Evolutionary conservation across 2,113 vertebrate species (phyloP).

Genomic region (Pluvianellus socialis): DNA sequence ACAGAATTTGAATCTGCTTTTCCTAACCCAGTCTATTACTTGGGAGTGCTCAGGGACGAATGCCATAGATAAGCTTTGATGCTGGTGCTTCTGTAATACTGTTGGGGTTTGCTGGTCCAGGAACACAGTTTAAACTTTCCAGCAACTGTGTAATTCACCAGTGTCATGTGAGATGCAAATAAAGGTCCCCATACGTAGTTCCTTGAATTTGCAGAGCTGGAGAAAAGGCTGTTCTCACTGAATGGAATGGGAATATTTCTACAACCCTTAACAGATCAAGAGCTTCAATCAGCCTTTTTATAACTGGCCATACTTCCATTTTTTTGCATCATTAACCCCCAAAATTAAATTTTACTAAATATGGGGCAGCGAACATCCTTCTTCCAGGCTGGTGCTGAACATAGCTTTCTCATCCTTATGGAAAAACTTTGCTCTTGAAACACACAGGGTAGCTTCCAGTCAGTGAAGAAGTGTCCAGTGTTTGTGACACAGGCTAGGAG

Average conservation of each 20-base stretch:
- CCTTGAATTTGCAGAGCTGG: not conserved
- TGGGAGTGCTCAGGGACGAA: not conserved
- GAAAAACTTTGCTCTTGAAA: not conserved
- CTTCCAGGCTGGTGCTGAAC: not conserved
- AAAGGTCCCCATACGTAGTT: not conserved
- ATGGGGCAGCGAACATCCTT: not conserved
- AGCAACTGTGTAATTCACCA: not conserved
- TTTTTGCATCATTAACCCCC: not conserved
- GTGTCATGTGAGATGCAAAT: not conserved
- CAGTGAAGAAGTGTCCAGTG: not conserved
- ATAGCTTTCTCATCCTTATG: not conserved
- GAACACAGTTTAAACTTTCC: not conserved
- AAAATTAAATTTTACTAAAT: not conserved
- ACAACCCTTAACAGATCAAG: not conserved
- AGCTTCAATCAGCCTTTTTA: not conserved
- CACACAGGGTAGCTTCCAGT: not conserved
- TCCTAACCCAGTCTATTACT: not conserved
- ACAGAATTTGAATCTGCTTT: not conserved
- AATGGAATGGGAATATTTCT: not conserved
- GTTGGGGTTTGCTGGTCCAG: not conserved
- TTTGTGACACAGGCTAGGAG: not conserved
- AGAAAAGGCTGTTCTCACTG: not conserved
- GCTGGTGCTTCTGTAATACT: not conserved
- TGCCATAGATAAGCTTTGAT: not conserved
- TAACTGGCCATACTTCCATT: not conserved